Evolutionary conservation across 2,113 vertebrate genomes (phyloP).

Genomic region (Thymallus thymallus): DNA sequence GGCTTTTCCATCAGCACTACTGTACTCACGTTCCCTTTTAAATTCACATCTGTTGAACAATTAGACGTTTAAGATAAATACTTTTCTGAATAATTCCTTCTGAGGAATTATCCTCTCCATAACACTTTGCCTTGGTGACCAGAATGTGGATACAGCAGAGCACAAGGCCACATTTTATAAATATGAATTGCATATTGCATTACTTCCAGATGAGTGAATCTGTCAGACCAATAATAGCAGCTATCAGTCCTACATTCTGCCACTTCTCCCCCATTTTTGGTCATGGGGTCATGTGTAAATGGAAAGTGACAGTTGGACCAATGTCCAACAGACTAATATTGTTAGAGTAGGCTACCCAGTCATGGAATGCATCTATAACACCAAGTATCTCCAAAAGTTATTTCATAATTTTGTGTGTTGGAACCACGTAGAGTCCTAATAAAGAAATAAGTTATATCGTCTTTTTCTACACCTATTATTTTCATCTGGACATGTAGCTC

Average conservation of each 20-base stretch:
- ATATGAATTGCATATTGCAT: slow-evolving; percentile 99
- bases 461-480: neutral
- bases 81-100: slow-evolving; percentile 77
- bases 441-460: slow-evolving; percentile 13
- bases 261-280: slow-evolving; percentile 92
- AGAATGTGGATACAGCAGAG: slow-evolving; percentile 81
- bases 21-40: slow-evolving; percentile 66
- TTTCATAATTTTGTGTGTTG: slow-evolving; percentile 25
- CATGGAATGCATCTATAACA: slow-evolving; percentile 71
- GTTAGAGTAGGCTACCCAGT: slow-evolving; percentile 66
- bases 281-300: slow-evolving; percentile 95
- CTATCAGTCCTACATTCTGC: slow-evolving; percentile 93
- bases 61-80: slow-evolving; percentile 79
- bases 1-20: slow-evolving; percentile 48
- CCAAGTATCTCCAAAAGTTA: slow-evolving; percentile 57
- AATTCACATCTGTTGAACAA: slow-evolving; percentile 78
- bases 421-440: slow-evolving; percentile 9
- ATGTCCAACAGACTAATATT: slow-evolving; percentile 83
- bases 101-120: slow-evolving; percentile 69
- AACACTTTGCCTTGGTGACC: slow-evolving; percentile 61
- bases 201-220: slow-evolving; percentile 99
- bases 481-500: neutral
- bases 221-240: slow-evolving; percentile 97
- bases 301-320: slow-evolving; percentile 95
- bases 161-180: slow-evolving; percentile 92